Evolutionary conservation across 1,140 invertebrate species (phyloP).

Genomic region (Frieseomelitta varia): DNA sequence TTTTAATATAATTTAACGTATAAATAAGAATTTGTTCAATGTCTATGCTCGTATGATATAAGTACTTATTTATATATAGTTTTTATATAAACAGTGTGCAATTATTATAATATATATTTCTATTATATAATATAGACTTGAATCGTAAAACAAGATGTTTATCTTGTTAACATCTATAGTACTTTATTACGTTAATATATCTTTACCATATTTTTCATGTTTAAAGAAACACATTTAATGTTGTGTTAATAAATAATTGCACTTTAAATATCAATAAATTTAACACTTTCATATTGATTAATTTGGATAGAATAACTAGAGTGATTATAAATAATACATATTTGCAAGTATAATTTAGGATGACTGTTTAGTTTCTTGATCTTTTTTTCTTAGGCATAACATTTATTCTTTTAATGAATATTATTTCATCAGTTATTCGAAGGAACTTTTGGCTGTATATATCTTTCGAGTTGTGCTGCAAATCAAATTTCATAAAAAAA

Average conservation of each 20-base stretch:
- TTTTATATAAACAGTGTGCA: constrained; percentile 18
- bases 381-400: background rate
- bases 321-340: constrained; percentile 15
- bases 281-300: constrained; percentile 31
- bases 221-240: constrained; percentile 32
- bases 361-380: constrained; percentile 19
- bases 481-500: constrained; percentile 16
- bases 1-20: background rate
- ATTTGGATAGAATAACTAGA: background rate
- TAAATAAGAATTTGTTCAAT: constrained; percentile 1
- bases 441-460: background rate
- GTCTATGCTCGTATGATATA: background rate
- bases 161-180: constrained; percentile 26
- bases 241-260: constrained; percentile 29
- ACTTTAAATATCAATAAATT: constrained; percentile 34
- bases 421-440: constrained; percentile 6
- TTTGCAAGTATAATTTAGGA: constrained; percentile 31
- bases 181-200: constrained; percentile 21
- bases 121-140: constrained; percentile 27
- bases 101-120: constrained; percentile 4
- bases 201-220: background rate
- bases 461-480: constrained; percentile 12
- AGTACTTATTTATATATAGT: background rate
- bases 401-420: constrained; percentile 7
- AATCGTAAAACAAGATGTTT: constrained; percentile 27